Conservation (phyloP, 2,888 invertebrate genomes). For the Agrochola circellaris region DNA sequence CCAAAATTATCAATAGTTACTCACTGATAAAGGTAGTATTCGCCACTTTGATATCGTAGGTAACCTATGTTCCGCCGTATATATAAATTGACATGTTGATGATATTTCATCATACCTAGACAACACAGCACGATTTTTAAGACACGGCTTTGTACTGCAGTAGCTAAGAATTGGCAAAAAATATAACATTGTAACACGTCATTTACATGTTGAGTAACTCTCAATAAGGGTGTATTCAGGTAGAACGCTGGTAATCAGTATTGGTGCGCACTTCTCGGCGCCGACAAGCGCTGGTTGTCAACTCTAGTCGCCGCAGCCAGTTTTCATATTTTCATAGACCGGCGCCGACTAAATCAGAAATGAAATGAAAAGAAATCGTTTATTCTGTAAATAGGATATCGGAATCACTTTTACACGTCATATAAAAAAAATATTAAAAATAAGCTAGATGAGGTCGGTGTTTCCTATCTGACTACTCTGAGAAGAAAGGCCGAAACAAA, state of each 20-base stretch:
- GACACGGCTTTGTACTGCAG: background rate
- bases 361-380: too few species aligned
- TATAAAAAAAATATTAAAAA: too few species aligned
- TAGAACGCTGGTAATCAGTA: too few species aligned
- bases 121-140: background rate
- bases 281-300: too few species aligned
- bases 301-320: too few species aligned
- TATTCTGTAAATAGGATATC: too few species aligned
- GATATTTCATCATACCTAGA: background rate
- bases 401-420: too few species aligned
- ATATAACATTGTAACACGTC: background rate
- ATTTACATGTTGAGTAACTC: constrained; percentile 9
- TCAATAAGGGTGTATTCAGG: too few species aligned
- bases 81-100: background rate
- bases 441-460: too few species aligned
- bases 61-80: background rate
- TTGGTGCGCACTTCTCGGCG: too few species aligned
- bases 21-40: background rate
- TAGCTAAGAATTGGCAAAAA: background rate
- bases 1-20: background rate
- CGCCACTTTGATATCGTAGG: background rate
- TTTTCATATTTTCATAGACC: background rate
- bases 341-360: background rate
- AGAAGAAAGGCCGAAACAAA: too few species aligned
- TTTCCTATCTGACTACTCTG: too few species aligned